Evolutionary conservation across 2,113 vertebrate species (phyloP).

Genomic region (Tauraco erythrolophus): DNA sequence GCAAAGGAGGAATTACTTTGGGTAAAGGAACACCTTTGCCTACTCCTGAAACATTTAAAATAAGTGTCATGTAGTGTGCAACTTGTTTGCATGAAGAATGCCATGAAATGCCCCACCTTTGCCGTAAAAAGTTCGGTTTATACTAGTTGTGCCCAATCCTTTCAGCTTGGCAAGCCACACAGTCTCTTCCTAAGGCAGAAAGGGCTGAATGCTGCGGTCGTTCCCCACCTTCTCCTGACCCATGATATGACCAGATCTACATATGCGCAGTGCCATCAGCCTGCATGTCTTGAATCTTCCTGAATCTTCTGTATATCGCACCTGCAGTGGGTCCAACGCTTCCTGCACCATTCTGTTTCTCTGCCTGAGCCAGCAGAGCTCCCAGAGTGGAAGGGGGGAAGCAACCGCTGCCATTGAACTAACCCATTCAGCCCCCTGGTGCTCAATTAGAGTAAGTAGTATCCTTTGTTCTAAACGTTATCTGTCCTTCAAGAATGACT

Average conservation of each 20-base stretch:
- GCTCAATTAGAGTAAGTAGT: neutral
- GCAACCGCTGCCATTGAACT: neutral
- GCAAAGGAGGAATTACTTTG: neutral
- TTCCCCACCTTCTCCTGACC: neutral
- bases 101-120: neutral
- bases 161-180: neutral
- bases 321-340: rapidly evolving
- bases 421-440: neutral
- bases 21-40: neutral
- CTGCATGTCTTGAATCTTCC: neutral
- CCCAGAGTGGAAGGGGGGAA: neutral
- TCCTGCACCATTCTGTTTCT: neutral
- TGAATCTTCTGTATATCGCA: neutral
- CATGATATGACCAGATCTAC: neutral
- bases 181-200: neutral
- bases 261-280: neutral
- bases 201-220: neutral
- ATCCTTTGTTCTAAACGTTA: neutral
- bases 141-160: neutral
- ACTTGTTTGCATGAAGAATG: neutral
- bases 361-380: neutral
- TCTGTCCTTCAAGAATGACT: neutral
- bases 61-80: neutral
- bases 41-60: neutral
- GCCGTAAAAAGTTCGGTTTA: neutral